Evolutionary conservation across 2,888 invertebrate genomes (phyloP).

Genomic region (Macrophya annulata): DNA sequence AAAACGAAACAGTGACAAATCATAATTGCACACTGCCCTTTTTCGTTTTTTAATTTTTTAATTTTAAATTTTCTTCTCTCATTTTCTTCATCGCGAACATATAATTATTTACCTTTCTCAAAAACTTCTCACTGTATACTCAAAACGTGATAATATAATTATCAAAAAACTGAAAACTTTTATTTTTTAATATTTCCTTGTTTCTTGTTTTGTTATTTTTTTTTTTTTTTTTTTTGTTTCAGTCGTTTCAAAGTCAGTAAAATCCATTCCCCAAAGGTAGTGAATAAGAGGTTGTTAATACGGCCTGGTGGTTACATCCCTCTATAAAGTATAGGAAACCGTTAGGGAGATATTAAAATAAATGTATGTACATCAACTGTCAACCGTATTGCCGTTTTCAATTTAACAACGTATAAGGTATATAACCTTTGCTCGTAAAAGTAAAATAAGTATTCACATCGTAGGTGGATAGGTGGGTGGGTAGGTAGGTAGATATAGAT

Average conservation of each 20-base stretch:
- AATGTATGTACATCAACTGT: slow-evolving; percentile 45
- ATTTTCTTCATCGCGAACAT: too few relatives aligned
- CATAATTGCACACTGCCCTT: neutral
- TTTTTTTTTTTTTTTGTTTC: neutral
- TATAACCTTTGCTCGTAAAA: slow-evolving; percentile 4
- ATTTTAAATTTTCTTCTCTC: neutral
- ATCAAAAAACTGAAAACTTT: too few relatives aligned
- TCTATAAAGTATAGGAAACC: neutral
- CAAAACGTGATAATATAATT: too few relatives aligned
- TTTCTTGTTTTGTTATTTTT: too few relatives aligned
- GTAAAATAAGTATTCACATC: neutral
- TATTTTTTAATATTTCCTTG: too few relatives aligned
- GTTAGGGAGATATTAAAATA: slow-evolving; percentile 8
- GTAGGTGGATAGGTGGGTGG: neutral
- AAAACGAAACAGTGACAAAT: neutral
- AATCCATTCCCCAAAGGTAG: neutral
- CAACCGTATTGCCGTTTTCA: slow-evolving; percentile 41
- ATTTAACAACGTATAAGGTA: slow-evolving; percentile 6
- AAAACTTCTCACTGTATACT: too few relatives aligned
- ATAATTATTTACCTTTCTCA: too few relatives aligned
- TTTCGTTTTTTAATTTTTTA: neutral
- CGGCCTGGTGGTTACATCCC: slow-evolving; percentile 15
- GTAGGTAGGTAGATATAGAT: too few relatives aligned
- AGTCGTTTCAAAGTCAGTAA: neutral
- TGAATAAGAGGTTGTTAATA: slow-evolving; percentile 30